phyloP scores from a whole-genome alignment of 2,797 vertebrate genomes.

The Protonibea diacanthus region DNA sequence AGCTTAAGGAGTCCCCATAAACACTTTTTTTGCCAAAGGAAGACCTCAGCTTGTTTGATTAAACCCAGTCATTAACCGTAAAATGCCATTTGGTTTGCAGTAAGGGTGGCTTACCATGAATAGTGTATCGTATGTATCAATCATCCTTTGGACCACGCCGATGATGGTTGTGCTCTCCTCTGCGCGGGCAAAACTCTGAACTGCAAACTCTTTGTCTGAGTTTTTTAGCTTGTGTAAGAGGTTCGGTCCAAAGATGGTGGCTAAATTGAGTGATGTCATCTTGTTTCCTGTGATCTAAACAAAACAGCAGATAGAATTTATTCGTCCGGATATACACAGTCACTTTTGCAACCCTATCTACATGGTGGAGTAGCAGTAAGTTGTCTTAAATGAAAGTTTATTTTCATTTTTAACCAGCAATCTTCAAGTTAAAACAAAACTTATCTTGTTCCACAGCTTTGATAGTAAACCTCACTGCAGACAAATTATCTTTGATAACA shows the following conservation, averaged over 20 bases:
- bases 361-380: background rate
- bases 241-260: slow-evolving; percentile 98
- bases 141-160: slow-evolving; percentile 93
- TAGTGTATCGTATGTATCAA: slow-evolving; percentile 89
- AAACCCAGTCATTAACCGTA: background rate
- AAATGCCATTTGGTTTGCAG: background rate
- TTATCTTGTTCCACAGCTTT: background rate
- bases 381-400: background rate
- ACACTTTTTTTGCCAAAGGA: slow-evolving; percentile 16
- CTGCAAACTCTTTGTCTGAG: slow-evolving; percentile 96
- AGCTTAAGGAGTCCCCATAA: slow-evolving; percentile 41
- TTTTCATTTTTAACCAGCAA: background rate
- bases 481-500: background rate
- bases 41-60: slow-evolving; percentile 25
- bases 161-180: slow-evolving; percentile 96
- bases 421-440: background rate
- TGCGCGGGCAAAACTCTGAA: slow-evolving; percentile 94
- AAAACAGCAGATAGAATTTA: slow-evolving; percentile 14
- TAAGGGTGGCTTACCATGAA: slow-evolving; percentile 89
- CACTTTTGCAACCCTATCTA: too few relatives aligned
- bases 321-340: background rate
- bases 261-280: slow-evolving; percentile 97
- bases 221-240: slow-evolving; percentile 96
- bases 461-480: background rate
- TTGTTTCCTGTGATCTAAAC: slow-evolving; percentile 95